These are phyloP conservation scores for Pseudopodoces humilis DNA, from an alignment of 2,113 vertebrate species.

Conservation along the genomic window DNA sequence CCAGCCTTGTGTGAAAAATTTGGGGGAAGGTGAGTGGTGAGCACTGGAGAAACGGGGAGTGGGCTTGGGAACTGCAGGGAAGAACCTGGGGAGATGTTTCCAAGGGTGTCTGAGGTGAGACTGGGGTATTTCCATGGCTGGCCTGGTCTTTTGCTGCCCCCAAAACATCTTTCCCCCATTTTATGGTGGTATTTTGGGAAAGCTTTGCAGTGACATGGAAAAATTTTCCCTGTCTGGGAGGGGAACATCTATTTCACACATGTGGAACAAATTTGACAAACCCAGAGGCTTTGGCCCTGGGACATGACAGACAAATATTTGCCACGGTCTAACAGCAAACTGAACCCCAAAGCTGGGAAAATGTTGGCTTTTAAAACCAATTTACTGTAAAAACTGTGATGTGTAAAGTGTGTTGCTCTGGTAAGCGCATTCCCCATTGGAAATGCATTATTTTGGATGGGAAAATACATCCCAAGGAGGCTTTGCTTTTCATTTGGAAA, in stretches of 20 bases:
- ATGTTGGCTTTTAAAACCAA: neutral
- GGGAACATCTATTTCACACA: neutral
- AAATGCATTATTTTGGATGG: neutral
- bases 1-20: neutral
- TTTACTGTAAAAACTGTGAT: neutral
- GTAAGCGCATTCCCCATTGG: neutral
- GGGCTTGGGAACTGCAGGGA: neutral
- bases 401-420: neutral
- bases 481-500: neutral
- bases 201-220: neutral
- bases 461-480: neutral
- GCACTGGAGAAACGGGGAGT: accelerated
- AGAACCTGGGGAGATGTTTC: neutral
- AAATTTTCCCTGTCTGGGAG: neutral
- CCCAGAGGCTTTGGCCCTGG: neutral
- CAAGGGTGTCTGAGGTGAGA: neutral
- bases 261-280: neutral
- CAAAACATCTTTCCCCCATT: neutral
- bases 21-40: neutral
- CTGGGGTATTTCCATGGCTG: neutral
- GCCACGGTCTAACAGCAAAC: neutral
- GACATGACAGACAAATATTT: neutral
- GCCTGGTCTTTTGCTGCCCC: neutral
- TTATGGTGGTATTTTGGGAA: neutral
- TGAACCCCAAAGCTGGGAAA: neutral